A percentile compares a stretch with the other conserved stretches of the same genome.
Conservation (phyloP, 2,797 vertebrate species). For the Sardinella longiceps region DNA sequence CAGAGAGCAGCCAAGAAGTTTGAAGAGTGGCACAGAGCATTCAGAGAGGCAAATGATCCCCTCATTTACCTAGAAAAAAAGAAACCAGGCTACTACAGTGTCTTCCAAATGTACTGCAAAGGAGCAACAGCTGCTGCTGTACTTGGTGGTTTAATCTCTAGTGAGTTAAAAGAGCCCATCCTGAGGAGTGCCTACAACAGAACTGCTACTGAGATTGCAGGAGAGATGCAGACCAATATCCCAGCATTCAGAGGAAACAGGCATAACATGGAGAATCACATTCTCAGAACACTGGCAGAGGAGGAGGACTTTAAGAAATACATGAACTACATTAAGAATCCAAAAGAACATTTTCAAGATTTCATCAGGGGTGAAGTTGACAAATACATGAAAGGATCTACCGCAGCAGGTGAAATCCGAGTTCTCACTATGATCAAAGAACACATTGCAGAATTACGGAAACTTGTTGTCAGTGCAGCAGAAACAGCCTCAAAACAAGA, state of each 20-base stretch:
- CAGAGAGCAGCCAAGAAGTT: too few species aligned
- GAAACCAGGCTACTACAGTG: neutral
- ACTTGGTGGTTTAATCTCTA: neutral
- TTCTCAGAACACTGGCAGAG: constrained; percentile 65
- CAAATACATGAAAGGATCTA: neutral
- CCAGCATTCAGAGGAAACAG: constrained; percentile 61
- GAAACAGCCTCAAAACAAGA: neutral
- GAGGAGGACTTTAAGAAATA: constrained; percentile 66
- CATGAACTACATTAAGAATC: neutral
- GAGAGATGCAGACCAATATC: constrained; percentile 49
- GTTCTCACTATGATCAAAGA: neutral
- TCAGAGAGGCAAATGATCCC: too few species aligned
- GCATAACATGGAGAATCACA: constrained; percentile 62
- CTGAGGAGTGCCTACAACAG: constrained; percentile 26
- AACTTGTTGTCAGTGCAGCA: neutral
- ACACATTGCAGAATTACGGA: neutral
- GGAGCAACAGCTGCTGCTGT: neutral
- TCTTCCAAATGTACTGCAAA: neutral
- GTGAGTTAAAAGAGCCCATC: constrained; percentile 59
- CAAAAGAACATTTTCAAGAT: too few species aligned
- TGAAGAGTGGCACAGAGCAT: too few species aligned
- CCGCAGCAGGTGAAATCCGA: neutral
- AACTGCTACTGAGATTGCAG: constrained; percentile 54
- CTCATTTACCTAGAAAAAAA: neutral
- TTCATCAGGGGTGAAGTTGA: neutral